Conservation (phyloP, 2,113 vertebrate genomes). For the Misgurnus anguillicaudatus region DNA sequence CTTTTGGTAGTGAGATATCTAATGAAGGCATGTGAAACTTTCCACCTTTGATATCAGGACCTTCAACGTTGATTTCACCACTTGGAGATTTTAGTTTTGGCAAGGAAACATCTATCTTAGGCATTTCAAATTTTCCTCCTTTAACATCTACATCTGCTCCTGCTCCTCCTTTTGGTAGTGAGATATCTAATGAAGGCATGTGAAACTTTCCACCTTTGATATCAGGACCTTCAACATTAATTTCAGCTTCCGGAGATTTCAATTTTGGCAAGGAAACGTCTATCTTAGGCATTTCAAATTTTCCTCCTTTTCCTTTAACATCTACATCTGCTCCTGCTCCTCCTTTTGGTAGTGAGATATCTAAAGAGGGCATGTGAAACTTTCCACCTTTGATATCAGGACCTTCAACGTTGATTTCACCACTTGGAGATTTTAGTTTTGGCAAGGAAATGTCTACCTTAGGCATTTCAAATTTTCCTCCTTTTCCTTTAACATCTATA, state of each 20-base stretch:
- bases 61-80: slow-evolving; percentile 2
- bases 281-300: slow-evolving; percentile 48
- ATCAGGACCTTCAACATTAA: slow-evolving; percentile 29
- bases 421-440: too few relatives aligned
- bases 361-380: not conserved
- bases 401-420: slow-evolving; percentile 45
- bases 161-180: not conserved
- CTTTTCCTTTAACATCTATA: slow-evolving; percentile 47
- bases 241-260: slow-evolving; percentile 48
- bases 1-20: not conserved
- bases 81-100: not conserved
- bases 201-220: not conserved
- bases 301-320: slow-evolving; percentile 54
- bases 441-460: not conserved
- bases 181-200: not conserved
- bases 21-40: not conserved
- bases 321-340: slow-evolving; percentile 46
- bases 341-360: slow-evolving; percentile 43
- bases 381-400: too few relatives aligned
- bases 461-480: slow-evolving; percentile 39
- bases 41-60: slow-evolving; percentile 50
- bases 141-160: not conserved
- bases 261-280: slow-evolving; percentile 38
- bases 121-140: not conserved
- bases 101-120: not conserved